phyloP scores from a whole-genome alignment of 2,888 invertebrate genomes.

The Deroplatys truncata region DNA sequence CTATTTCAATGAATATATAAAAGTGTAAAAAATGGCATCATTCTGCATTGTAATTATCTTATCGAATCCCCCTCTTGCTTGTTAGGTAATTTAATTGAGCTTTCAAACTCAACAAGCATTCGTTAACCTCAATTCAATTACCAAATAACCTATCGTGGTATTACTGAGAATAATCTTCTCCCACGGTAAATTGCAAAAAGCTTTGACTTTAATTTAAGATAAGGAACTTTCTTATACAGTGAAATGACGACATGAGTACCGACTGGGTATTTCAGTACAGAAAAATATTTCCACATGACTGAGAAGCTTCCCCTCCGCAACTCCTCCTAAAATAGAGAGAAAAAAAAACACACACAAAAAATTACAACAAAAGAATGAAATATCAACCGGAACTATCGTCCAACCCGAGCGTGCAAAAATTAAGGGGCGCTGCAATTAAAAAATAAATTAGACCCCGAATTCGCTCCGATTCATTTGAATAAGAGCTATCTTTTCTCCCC shows the following conservation, averaged over 20 bases:
- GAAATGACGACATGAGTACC: neutral
- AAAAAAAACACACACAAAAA: conserved; percentile 9
- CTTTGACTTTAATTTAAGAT: too few species aligned
- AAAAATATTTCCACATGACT: conserved; percentile 12
- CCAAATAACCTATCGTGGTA: too few species aligned
- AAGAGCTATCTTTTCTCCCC: conserved; percentile 19
- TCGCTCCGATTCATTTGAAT: conserved; percentile 25
- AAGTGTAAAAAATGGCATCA: too few species aligned
- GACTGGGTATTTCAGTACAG: neutral
- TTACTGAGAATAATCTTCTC: too few species aligned
- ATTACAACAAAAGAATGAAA: conserved; percentile 29
- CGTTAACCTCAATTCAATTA: too few species aligned
- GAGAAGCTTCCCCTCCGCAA: neutral
- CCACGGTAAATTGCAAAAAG: too few species aligned
- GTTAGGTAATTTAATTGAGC: too few species aligned
- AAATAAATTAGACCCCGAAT: conserved; percentile 28
- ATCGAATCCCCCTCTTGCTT: too few species aligned
- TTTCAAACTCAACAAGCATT: too few species aligned
- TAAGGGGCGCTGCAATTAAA: conserved; percentile 28
- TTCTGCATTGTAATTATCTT: too few species aligned
- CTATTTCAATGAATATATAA: too few species aligned
- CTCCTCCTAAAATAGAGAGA: neutral
- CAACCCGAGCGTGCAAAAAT: conserved; percentile 23
- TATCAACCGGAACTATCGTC: conserved; percentile 28
- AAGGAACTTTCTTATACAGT: neutral